phyloP scores from a whole-genome alignment of 2,113 vertebrate genomes.

The Oreochromis aureus region DNA sequence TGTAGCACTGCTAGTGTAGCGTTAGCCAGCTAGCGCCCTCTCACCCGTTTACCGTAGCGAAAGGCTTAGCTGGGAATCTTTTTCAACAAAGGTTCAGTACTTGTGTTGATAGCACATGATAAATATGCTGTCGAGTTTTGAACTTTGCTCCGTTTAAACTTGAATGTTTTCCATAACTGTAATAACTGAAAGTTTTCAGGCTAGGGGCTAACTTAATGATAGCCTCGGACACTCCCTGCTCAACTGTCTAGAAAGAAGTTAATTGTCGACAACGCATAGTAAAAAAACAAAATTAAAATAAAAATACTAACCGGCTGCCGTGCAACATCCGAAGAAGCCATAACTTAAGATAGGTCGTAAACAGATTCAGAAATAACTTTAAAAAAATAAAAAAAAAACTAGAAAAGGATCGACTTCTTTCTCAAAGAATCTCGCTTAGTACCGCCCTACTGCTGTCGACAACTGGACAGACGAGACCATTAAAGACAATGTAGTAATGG shows the following conservation, averaged over 20 bases:
- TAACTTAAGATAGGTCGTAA: neutral
- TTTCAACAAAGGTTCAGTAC: neutral
- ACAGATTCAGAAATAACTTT: neutral
- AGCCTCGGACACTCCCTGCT: slow-evolving; percentile 62
- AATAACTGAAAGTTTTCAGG: neutral
- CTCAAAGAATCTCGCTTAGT: neutral
- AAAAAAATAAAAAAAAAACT: neutral
- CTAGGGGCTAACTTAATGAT: slow-evolving; percentile 37
- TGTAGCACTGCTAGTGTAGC: neutral
- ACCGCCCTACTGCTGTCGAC: slow-evolving; percentile 21
- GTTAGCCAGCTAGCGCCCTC: neutral
- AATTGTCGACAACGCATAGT: neutral
- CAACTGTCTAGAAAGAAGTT: slow-evolving; percentile 6
- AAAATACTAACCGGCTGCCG: slow-evolving; percentile 65
- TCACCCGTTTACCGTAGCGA: neutral
- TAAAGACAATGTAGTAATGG: neutral
- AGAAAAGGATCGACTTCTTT: neutral
- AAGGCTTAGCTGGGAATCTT: neutral
- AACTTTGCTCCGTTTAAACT: neutral
- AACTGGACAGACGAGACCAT: slow-evolving; percentile 50
- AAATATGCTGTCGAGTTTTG: neutral
- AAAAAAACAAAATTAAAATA: neutral
- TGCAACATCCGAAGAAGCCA: slow-evolving; percentile 71
- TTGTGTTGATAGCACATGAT: neutral
- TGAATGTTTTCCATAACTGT: neutral